phyloP scores from a whole-genome alignment of 2,113 vertebrate species.

The Podiceps cristatus region DNA sequence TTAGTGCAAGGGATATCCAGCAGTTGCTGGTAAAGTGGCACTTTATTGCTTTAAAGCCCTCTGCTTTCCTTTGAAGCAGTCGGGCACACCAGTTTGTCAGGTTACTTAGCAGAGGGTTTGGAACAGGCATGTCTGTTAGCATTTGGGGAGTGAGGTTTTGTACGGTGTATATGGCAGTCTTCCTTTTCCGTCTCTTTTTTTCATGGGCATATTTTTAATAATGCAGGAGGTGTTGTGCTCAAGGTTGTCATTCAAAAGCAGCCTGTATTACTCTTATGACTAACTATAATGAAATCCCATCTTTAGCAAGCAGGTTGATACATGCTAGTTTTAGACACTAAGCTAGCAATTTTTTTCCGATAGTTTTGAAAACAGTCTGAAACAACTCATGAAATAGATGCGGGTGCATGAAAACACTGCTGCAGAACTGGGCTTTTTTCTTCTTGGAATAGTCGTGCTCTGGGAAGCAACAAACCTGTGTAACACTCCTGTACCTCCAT shows the following conservation, averaged over 20 bases:
- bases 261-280: background rate
- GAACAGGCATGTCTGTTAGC: background rate
- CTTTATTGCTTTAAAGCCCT: background rate
- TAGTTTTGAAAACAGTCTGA: background rate
- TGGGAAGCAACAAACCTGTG: background rate
- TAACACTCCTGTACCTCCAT: accelerated
- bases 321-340: background rate
- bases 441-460: background rate
- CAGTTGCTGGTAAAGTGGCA: background rate
- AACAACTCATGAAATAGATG: background rate
- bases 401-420: background rate
- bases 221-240: background rate
- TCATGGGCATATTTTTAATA: background rate
- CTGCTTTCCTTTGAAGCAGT: background rate
- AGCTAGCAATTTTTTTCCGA: background rate
- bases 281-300: background rate
- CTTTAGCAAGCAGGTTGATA: background rate
- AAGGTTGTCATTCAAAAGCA: background rate
- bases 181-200: background rate
- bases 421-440: background rate
- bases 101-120: background rate
- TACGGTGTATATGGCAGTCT: background rate
- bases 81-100: background rate
- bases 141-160: background rate
- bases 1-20: background rate